Conservation (phyloP, 1,140 invertebrate genomes). For the Drosophila virilis region DNA sequence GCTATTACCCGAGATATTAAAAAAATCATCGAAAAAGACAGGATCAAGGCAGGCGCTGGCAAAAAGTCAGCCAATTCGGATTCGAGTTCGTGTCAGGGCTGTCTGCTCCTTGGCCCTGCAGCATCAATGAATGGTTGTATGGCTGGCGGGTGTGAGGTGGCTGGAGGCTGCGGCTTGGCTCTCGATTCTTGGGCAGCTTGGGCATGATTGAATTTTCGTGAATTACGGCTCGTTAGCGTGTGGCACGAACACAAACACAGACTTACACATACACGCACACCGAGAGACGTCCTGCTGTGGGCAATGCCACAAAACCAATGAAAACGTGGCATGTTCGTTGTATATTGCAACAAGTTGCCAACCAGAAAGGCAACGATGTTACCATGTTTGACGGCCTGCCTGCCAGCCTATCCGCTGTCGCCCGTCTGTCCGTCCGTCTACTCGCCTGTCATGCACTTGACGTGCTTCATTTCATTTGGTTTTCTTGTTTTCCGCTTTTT, state of each 20-base stretch:
- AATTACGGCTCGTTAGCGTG: constrained; percentile 82
- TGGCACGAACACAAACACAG: constrained; percentile 47
- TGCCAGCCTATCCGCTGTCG: too few relatives aligned
- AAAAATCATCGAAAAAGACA: too few relatives aligned
- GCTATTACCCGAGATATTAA: too few relatives aligned
- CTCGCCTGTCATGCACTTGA: constrained; percentile 60
- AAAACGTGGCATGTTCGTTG: constrained; percentile 59
- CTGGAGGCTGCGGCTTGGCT: constrained; percentile 20
- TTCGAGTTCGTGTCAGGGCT: constrained; percentile 22
- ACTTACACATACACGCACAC: constrained; percentile 33
- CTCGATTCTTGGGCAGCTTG: constrained; percentile 49
- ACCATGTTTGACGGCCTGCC: constrained; percentile 28
- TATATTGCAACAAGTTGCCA: constrained; percentile 77
- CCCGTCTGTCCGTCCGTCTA: neutral
- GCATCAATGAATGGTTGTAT: neutral
- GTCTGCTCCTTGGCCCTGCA: constrained; percentile 18
- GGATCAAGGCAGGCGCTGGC: constrained; percentile 44
- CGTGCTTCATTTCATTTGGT: constrained; percentile 80
- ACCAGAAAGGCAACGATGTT: constrained; percentile 29
- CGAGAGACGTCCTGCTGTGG: constrained; percentile 61
- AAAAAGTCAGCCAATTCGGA: constrained; percentile 33
- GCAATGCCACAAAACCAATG: constrained; percentile 51
- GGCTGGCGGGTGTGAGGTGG: neutral
- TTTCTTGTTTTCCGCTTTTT: constrained; percentile 62
- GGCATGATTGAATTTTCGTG: constrained; percentile 79